Conservation (phyloP, 2,113 vertebrate species). For the Anarhynchus alexandrinus region DNA sequence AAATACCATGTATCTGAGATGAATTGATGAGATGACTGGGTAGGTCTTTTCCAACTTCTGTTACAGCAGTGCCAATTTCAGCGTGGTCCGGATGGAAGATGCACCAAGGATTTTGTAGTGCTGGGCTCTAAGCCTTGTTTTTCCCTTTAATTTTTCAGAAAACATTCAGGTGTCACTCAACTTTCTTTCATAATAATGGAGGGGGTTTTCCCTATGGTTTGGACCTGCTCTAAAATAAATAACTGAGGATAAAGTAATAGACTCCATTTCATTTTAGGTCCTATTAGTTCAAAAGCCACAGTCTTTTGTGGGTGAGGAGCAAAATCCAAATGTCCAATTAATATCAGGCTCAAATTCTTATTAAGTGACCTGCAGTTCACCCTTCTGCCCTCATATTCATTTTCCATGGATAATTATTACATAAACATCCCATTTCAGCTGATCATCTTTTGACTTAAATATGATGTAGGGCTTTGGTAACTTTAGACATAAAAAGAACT, state of each 20-base stretch:
- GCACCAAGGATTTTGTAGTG: background rate
- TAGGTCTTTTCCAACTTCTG: background rate
- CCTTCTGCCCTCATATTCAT: background rate
- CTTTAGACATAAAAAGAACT: constrained; percentile 20
- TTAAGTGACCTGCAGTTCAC: constrained; percentile 26
- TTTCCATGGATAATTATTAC: constrained; percentile 47
- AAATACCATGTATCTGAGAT: background rate
- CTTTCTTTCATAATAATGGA: background rate
- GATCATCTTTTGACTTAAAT: constrained; percentile 16
- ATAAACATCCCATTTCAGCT: constrained; percentile 16
- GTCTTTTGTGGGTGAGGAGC: background rate
- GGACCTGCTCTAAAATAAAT: background rate
- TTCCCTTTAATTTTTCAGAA: background rate
- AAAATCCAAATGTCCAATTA: constrained; percentile 14
- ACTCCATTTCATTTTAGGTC: background rate
- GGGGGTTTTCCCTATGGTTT: background rate
- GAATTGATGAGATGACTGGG: background rate
- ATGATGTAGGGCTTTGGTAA: background rate
- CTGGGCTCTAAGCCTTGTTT: background rate
- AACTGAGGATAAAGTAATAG: background rate
- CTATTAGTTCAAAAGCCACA: background rate
- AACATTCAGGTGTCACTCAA: background rate
- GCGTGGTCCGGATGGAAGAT: background rate
- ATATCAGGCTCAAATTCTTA: background rate
- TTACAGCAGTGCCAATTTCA: accelerated